Evolutionary conservation across 53 echinoderm and acorn worm genomes (phyloP).

Genomic region (Actinopyga echinites): DNA sequence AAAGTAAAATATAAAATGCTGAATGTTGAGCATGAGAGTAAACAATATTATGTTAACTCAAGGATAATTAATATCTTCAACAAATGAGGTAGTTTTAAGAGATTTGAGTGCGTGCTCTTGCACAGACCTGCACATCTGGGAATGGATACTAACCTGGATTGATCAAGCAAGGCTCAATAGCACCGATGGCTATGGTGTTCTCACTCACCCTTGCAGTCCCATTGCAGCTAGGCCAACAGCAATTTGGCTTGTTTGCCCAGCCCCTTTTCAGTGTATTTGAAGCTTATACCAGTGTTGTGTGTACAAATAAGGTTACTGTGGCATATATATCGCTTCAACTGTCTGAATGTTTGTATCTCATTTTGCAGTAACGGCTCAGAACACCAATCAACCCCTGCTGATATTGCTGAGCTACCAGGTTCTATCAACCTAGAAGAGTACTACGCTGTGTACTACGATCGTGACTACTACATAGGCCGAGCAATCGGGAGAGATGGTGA

Average conservation of each 20-base stretch:
- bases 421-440: conserved; percentile 1
- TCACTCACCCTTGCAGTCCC: too few species aligned
- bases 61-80: conserved; percentile 7
- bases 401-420: conserved; percentile 7
- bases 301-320: too few species aligned
- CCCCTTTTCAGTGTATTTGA: too few species aligned
- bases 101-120: conserved; percentile 7
- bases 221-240: too few species aligned
- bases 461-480: conserved; percentile 12
- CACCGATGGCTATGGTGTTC: too few species aligned
- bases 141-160: neutral
- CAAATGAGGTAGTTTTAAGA: neutral
- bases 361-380: conserved; percentile 22
- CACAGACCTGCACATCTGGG: neutral
- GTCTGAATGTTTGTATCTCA: neutral
- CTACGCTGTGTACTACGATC: conserved; percentile 27
- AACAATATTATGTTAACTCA: neutral
- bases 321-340: too few species aligned
- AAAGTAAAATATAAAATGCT: conserved; percentile 11
- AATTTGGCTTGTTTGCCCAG: too few species aligned
- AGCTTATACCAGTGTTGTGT: too few species aligned
- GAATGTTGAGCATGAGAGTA: conserved; percentile 14
- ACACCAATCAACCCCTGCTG: conserved; percentile 14
- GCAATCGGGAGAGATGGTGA: conserved; percentile 23
- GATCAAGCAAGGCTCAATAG: neutral